phyloP scores from a whole-genome alignment of 2,797 vertebrate species.

The Thripadectes ignobilis region DNA sequence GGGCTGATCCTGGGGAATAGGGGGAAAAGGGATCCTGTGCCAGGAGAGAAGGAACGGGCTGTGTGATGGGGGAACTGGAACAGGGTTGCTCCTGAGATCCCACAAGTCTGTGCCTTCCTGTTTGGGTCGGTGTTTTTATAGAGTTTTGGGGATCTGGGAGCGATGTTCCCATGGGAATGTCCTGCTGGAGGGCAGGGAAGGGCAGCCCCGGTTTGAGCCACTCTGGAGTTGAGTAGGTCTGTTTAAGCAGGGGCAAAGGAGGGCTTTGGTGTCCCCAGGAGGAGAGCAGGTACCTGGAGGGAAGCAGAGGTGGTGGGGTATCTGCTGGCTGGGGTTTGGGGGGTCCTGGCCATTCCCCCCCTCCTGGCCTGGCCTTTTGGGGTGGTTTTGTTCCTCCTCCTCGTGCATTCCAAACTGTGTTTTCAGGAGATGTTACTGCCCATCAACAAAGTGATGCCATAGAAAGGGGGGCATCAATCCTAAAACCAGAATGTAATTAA shows the following conservation, averaged over 20 bases:
- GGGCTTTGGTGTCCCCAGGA: background rate
- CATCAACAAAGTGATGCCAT: background rate
- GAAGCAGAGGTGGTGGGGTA: background rate
- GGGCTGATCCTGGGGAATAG: background rate
- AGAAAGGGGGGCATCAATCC: background rate
- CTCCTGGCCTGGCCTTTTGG: background rate
- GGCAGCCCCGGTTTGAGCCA: background rate
- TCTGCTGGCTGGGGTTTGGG: background rate
- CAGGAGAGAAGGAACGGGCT: background rate
- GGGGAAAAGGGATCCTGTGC: background rate
- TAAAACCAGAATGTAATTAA: background rate
- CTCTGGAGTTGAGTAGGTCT: background rate
- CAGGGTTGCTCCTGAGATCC: background rate
- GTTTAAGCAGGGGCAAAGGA: background rate
- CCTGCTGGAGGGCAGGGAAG: background rate
- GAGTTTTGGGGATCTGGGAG: background rate
- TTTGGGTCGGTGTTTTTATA: accelerated
- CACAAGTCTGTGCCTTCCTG: accelerated
- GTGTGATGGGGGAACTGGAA: background rate
- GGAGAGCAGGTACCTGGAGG: background rate
- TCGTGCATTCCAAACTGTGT: background rate
- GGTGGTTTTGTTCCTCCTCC: background rate
- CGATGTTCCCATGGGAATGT: background rate
- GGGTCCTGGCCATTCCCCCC: too few relatives aligned
- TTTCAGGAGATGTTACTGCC: background rate